Evolutionary conservation across 92 coral and sea anemone genomes (phyloP).

Genomic region (Nematostella vectensis): DNA sequence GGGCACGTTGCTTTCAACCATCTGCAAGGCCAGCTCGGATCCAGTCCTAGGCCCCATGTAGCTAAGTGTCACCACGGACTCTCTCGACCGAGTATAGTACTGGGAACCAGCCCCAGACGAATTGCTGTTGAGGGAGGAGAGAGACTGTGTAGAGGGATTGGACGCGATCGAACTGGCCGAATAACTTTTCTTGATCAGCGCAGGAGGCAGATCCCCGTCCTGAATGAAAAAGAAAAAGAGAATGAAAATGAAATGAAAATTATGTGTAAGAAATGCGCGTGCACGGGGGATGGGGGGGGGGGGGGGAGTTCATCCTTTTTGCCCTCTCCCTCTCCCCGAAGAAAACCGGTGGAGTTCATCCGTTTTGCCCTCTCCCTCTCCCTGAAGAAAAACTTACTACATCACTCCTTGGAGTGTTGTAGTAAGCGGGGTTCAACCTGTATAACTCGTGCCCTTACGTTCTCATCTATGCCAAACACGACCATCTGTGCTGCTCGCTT

Average conservation of each 20-base stretch:
- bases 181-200: slow-evolving; percentile 20
- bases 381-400: no score
- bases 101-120: slow-evolving; percentile 33
- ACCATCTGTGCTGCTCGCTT: slow-evolving; percentile 91
- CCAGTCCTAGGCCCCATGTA: slow-evolving; percentile 54
- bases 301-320: no score
- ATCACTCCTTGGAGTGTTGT: no score
- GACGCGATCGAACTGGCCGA: slow-evolving; percentile 36
- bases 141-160: slow-evolving; percentile 43
- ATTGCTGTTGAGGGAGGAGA: slow-evolving; percentile 32
- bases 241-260: not conserved
- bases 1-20: slow-evolving; percentile 69
- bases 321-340: no score
- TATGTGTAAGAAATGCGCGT: no score
- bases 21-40: slow-evolving; percentile 45
- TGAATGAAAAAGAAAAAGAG: not conserved
- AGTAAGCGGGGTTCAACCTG: no score
- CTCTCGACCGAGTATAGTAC: slow-evolving; percentile 50
- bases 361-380: no score
- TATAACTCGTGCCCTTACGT: slow-evolving; percentile 41
- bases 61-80: slow-evolving; percentile 70
- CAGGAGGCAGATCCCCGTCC: slow-evolving; percentile 17
- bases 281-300: no score
- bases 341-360: no score
- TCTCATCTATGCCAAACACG: slow-evolving; percentile 80